Conservation (phyloP, 2,797 vertebrate species). For the Oryzias sinensis region DNA sequence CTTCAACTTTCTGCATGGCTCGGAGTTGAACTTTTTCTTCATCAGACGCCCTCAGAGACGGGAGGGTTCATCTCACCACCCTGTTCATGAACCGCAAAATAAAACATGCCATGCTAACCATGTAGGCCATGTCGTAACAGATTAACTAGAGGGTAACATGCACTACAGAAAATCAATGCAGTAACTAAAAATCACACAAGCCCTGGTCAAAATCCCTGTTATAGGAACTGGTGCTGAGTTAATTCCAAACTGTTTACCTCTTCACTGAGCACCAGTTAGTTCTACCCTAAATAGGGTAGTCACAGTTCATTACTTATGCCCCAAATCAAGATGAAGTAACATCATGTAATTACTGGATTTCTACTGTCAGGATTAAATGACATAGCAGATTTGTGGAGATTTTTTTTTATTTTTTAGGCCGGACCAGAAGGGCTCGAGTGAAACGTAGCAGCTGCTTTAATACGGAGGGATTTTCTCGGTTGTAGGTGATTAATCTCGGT, state of each 20-base stretch:
- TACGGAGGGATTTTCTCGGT: background rate
- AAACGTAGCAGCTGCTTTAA: background rate
- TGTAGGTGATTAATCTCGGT: background rate
- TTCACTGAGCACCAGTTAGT: background rate
- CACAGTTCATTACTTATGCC: background rate
- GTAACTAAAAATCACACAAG: background rate
- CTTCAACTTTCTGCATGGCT: too few species aligned
- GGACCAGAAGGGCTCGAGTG: background rate
- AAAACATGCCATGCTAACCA: background rate
- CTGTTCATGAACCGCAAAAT: background rate
- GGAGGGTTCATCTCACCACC: too few species aligned
- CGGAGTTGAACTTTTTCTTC: too few species aligned
- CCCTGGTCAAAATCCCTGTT: conserved; percentile 4
- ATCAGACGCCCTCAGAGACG: too few species aligned
- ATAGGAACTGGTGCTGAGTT: background rate
- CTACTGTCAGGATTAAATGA: background rate
- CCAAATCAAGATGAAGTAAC: background rate
- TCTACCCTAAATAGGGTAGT: background rate
- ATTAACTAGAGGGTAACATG: conserved; percentile 1
- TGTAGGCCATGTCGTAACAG: background rate
- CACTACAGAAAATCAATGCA: conserved; percentile 1
- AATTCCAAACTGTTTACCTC: background rate
- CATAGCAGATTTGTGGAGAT: conserved; percentile 1
- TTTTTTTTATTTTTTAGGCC: background rate
- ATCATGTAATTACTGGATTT: background rate